These are phyloP conservation scores for Monarcha castaneiventris DNA, from an alignment of 2,113 vertebrate genomes.

Conservation along the genomic window DNA sequence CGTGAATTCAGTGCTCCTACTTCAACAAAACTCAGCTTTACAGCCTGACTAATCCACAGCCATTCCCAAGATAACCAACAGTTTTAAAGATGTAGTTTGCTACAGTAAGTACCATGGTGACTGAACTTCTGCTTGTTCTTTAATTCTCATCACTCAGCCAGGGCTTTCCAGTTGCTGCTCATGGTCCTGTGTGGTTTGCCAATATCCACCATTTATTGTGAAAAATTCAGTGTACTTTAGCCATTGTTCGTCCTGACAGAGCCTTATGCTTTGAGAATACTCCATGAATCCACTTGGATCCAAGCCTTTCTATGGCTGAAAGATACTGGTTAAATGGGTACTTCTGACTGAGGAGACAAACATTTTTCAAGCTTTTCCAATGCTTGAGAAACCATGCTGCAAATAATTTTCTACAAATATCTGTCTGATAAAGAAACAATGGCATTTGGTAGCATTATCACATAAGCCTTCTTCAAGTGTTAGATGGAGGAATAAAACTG, in stretches of 20 bases:
- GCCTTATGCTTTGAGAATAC: background rate
- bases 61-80: background rate
- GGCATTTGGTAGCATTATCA: background rate
- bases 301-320: background rate
- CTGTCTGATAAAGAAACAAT: background rate
- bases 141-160: background rate
- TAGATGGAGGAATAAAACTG: background rate
- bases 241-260: background rate
- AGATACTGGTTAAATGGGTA: background rate
- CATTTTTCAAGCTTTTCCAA: background rate
- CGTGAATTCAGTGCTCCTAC: background rate
- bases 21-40: slow-evolving; percentile 4
- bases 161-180: background rate
- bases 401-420: background rate
- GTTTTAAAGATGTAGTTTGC: background rate
- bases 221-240: background rate
- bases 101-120: background rate
- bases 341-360: background rate
- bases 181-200: background rate
- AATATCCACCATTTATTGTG: background rate
- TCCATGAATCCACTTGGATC: background rate
- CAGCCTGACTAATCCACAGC: background rate
- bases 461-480: background rate
- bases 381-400: background rate
- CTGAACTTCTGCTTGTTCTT: background rate